Evolutionary conservation across 2,113 vertebrate species (phyloP), one percentile per base, ranked within the genome.

Genomic region (Rhinoptilus africanus): DNA sequence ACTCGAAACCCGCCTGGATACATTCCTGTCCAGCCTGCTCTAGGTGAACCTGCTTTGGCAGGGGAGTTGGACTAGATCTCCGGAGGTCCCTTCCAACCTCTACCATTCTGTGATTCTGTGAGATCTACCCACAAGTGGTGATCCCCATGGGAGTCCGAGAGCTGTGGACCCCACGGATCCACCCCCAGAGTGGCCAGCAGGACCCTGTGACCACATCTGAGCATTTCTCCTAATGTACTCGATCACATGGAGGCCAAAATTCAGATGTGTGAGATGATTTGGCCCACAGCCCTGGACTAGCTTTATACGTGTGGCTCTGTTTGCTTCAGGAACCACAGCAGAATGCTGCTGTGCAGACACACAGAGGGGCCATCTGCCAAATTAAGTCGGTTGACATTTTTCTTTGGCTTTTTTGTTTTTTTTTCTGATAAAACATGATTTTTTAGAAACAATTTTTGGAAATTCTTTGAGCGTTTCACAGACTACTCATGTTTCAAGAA

Each of bases 221-320:
- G 21, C 48, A 69, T 35, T 88, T 43, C 27, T 45, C 22, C 67
- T 30, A 23, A 54, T 1, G 4, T 16, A 8, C 51, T 30, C 0
- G 0, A 15, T 35, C 34, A 67, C 66, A 1, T 8, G 30, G 43
- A 47, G 34, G 11, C 15, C 2, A 0, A 39, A 59, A 51, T 43
- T 48, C 48, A 56, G 63, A 28, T 69, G 30, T 43, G 28, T 63
- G 77, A 20, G 87, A 43, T 5, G 30, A 14, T 43, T 47, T 91
- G 92, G 80, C 75, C 24, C 28, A 2, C 26, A 24, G 57, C 66
- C 86, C n/a, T 57, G 82, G 57, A 2, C 0, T 30, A 6, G 48
- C 73, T 87, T 43, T 63, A 62, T 22, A 19, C 7, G 4, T 26
- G 71, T 51, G 81, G n/a, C 93, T 81, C 47, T 34, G 45, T 32